Evolutionary conservation across 2,888 invertebrate species (phyloP), one percentile per base, ranked within the genome.

Genomic region (Cancer borealis): DNA sequence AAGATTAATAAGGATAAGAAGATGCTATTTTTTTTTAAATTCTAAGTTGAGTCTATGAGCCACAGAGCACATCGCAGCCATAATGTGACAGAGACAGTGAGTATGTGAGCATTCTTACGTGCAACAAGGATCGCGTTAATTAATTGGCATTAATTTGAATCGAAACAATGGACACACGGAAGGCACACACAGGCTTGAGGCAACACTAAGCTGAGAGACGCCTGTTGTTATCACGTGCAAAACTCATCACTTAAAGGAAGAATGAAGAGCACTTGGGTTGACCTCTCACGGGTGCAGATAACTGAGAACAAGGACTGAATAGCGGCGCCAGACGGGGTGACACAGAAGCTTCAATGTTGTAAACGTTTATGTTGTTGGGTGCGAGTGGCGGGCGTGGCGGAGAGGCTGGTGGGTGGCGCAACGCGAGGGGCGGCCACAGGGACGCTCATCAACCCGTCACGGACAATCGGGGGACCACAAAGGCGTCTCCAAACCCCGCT

Each of bases 341-440:
- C 84, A 84, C 84, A 84, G 84, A 84, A 84, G 84, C 84, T 84
- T 84, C 84, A 84, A 84, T 84, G 84, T 84, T 84, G 84, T 84
- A 30, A 17, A 30, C 39, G 84, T 84, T 84, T 84, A 84, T 84
- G 84, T 84, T 39, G 84, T 84, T 84, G 84, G 84, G 84, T 39
- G 84, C 12, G 84, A 84, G 84, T 84, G 84, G 84, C 84, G 84
- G 84, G 84, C 84, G 30, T 39, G 84, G 84, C 14, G 39, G 84
- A 84, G 30, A 12, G 84, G 84, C 84, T 14, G 84, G 84, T 84
- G 84, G 84, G 84, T 84, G 84, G 84, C 84, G 84, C 84, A 84
- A 84, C 84, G 39, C 39, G 17, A 39, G 84, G 39, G 39, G 39
- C 39, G 84, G 84, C 84, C 84, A 39, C n/a, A 17, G 84, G 84